Evolutionary conservation across 2,888 invertebrate species (phyloP), one percentile per base, ranked within the genome.

Genomic region (Dyspetes luteomarginatus): DNA sequence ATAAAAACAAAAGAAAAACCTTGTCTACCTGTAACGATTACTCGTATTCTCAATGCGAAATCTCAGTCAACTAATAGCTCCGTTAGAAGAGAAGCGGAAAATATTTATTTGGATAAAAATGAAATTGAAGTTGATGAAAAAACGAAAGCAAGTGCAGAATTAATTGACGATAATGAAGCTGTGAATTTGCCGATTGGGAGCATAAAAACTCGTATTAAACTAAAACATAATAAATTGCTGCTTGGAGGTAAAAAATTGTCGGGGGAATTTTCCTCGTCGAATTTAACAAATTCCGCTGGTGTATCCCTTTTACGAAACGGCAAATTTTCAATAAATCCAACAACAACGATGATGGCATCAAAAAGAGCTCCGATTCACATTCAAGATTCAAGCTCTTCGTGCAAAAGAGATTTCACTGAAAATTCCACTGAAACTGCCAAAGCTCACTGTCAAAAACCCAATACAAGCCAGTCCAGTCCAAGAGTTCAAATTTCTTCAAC

Each of bases 171-270:
- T 62, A 41, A 22, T 43, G 22, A 9, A 22, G 22, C 3, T 22
- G 24, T 24, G 41, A 9, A 62, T n/a, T 19, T 4, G 15, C 24
- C 45, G 19, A 15, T 15, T 9, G n/a, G 41, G 12, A 41, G n/a
- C 9, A 80, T 67, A 41, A 80, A 76, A 43, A 7, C 3, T 7
- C 52, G 72, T 7, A 45, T 26, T 3, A 79, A 64, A 50, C 56
- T 28, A 19, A 65, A 58, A 30, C 41, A 74, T 0, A 17, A 28
- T 4, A 74, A 74, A 58, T 3, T 26, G 24, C 5, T 2, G 45
- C 36, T 30, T 19, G 5, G 4, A 2, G 68, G 17, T 22, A 50
- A 19, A 12, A 69, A 58, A 43, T 67, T 68, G 28, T 36, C n/a
- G 4, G 15, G 4, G 17, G 58, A 69, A 62, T 24, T 52, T 5